Base-by-base conservation (phyloP, 2,797 vertebrate species). In the Apogon talboti region DNA sequence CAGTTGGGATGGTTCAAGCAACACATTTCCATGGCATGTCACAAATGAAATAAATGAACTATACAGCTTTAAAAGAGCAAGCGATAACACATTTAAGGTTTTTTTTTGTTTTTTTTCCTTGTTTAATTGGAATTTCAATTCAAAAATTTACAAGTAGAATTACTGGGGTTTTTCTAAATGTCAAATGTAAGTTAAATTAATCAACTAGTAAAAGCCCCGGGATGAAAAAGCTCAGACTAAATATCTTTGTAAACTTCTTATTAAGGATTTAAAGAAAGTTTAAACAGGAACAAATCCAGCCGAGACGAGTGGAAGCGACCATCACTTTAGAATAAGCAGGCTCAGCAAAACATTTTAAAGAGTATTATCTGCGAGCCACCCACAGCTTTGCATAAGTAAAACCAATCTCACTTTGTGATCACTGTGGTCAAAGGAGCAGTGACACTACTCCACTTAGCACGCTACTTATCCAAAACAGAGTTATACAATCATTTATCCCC, bases 351-450 rank as follows among this genome's bases (percentile, higher is more conserved):
- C 53, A 33, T 74, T 76, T 57, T 40, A 61, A 81, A 76, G 73
- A 66, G 46, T 76, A 52, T 65, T 60, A 63, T 70, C 49, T 51
- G 58, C 50, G 69, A 66, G 56, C 85, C 77, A 72, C 85, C 83
- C 82, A 88, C 85, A 87, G 62, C 69, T 72, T 72, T 82, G 67
- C 66, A 77, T 76, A 76, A 76, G 80, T 78, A 68, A 79, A 81
- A 71, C 33, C 55, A 49, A 75, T 66, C 72, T 80, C 72, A 68
- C 74, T 77, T 57, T 84, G 60, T 74, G 78, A 79, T 81, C 66
- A 43, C 30, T 38, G 61, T 52, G 83, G 83, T 87, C 82, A 80
- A 76, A 83, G 50, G 71, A 63, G 73, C 82, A 58, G 40, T 48
- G 68, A 80, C 66, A 61, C 79, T 56, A 62, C 65, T 50, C 66